Base-by-base conservation (phyloP, 2,888 invertebrate species). In the Nematopogon swammerdamellus region DNA sequence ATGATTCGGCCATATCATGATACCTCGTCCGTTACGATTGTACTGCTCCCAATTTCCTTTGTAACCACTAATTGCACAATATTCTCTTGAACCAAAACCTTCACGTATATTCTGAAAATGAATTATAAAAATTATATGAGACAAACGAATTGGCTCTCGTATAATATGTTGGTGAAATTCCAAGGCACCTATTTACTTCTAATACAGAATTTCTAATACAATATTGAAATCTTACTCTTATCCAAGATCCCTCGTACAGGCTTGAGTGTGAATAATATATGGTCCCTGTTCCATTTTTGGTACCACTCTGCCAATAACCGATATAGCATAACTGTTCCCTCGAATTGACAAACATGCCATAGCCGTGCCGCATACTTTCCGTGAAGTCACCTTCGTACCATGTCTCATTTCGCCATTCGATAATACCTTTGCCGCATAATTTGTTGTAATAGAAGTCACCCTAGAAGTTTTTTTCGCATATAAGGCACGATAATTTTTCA, bases 1-100 rank as follows among this genome's bases (percentile, higher is more conserved):
- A 50, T 80, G 77, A 62, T 85, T 85, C 1, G 77, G 68, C 83
- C 84, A 85, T 55, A 81, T 70, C 81, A 85, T 83, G 18, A 79
- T 63, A 30, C 86, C 86, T 52, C 68, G 65, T n/a, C 86, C 85
- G 58, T 83, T 69, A 54, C 80, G 72, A 17, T 68, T 56, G 49
- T 79, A 76, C 48, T 67, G 59, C 42, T 72, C 63, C 83, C 83
- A 85, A 49, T 77, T 62, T 14, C 86, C 86, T 59, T 74, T 69
- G 57, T 85, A 86, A 25, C 77, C 77, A 53, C 77, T 77, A 17
- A 55, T 49, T 17, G 57, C 49, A 52, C 63, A 63, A 57, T 79
- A 77, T 58, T 77, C 76, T 50, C 79, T 63, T 2, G 65, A 64
- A 18, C 77, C 79, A 57, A 61, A 69, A 8, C 79, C 79, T 52